phyloP scores from a whole-genome alignment of 2,888 invertebrate species.

The Chesias legatella region DNA sequence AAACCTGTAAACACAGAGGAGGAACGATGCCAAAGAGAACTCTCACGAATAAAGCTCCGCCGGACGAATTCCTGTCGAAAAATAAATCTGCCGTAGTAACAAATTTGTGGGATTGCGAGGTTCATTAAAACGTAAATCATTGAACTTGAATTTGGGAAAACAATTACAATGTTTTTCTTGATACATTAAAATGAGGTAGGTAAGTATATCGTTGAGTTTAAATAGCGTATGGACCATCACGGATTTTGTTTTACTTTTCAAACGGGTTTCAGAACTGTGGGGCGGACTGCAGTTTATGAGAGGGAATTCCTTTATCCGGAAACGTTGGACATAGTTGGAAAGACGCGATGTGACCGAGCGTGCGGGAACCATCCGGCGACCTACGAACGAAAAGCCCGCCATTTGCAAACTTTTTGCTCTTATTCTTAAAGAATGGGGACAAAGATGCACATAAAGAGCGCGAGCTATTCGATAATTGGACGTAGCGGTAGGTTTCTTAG shows the following conservation, averaged over 20 bases:
- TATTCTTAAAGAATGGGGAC: conserved; percentile 18
- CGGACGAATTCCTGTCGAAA: conserved; percentile 19
- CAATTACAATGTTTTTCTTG: conserved; percentile 4
- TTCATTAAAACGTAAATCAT: conserved; percentile 29
- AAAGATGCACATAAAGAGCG: conserved; percentile 19
- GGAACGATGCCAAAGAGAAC: conserved; percentile 16
- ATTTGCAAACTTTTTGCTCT: conserved; percentile 25
- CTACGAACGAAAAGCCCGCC: conserved; percentile 27
- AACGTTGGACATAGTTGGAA: conserved; percentile 30
- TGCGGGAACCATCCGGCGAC: conserved; percentile 26
- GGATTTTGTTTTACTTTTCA: conserved; percentile 35
- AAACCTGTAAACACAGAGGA: conserved; percentile 9
- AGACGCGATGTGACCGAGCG: conserved; percentile 23
- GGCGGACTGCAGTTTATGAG: conserved; percentile 25
- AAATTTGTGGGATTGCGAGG: conserved; percentile 24
- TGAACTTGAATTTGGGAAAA: conserved; percentile 21
- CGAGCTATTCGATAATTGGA: conserved; percentile 14
- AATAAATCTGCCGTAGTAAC: conserved; percentile 15
- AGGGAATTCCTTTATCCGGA: conserved; percentile 31
- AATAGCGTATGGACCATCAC: conserved; percentile 20
- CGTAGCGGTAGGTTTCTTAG: conserved; percentile 3
- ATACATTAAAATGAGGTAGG: conserved; percentile 3
- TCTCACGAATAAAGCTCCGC: conserved; percentile 8
- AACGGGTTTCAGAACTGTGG: conserved; percentile 33
- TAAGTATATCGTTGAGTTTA: conserved; percentile 7